Evolutionary conservation across 2,888 invertebrate species (phyloP).

Genomic region (Penaeus monodon): DNA sequence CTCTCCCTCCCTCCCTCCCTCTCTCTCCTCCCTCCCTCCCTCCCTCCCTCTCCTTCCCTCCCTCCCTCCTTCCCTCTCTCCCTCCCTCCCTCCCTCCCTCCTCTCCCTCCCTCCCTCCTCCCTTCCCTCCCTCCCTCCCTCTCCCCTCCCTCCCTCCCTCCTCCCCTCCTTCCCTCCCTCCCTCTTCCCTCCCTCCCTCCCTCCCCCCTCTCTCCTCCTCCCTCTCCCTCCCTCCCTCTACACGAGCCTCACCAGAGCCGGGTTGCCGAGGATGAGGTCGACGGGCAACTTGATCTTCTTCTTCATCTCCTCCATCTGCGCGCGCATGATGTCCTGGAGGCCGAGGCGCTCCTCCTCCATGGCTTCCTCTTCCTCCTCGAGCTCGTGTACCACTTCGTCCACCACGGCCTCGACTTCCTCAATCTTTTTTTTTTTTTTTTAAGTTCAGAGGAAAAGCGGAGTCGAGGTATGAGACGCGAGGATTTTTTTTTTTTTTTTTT

Average conservation of each 20-base stretch:
- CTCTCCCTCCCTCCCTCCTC: not conserved
- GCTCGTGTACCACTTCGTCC: constrained; percentile 5
- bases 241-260: constrained; percentile 44
- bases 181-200: not conserved
- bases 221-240: not conserved
- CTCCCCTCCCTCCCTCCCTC: not conserved
- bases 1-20: too few relatives aligned
- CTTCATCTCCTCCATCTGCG: constrained; percentile 44
- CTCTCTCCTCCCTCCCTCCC: too few relatives aligned
- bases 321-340: constrained; percentile 38
- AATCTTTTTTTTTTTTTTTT: not conserved
- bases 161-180: not conserved
- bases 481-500: too few relatives aligned
- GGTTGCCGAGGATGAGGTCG: constrained; percentile 62
- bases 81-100: not conserved
- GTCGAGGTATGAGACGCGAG: too few relatives aligned
- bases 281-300: constrained; percentile 57
- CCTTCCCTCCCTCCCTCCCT: not conserved
- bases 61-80: too few relatives aligned
- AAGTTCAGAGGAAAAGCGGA: too few relatives aligned
- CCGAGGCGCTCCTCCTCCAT: constrained; percentile 5
- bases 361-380: constrained; percentile 29
- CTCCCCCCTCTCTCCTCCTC: not conserved
- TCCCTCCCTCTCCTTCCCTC: too few relatives aligned
- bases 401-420: constrained; percentile 26